These are phyloP conservation scores for Ylistrum balloti DNA, from an alignment of 1,140 invertebrate species.

Conservation along the genomic window DNA sequence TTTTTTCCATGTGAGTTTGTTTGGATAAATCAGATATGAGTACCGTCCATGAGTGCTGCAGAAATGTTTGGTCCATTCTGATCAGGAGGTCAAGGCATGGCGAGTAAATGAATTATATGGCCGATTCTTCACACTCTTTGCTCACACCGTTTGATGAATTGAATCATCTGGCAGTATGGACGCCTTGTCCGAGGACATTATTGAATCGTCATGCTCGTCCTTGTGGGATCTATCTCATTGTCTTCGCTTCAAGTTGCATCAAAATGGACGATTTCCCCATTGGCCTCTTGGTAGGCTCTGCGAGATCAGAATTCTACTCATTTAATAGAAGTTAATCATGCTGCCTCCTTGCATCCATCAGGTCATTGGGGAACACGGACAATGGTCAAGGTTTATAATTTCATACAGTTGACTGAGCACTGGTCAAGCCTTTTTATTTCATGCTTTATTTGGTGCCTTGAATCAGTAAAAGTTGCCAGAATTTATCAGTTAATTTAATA, in stretches of 20 bases:
- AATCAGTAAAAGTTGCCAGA: background rate
- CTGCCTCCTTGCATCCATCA: background rate
- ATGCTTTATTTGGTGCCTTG: background rate
- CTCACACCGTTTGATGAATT: constrained; percentile 23
- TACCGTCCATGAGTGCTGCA: constrained; percentile 9
- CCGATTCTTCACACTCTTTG: constrained; percentile 31
- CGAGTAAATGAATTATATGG: background rate
- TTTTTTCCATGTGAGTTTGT: constrained; percentile 33
- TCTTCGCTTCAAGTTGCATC: constrained; percentile 31
- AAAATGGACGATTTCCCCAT: constrained; percentile 26
- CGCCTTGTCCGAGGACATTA: constrained; percentile 15
- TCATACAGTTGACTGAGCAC: background rate
- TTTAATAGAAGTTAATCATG: constrained; percentile 28
- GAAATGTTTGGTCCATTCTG: background rate
- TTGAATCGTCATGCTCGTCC: background rate
- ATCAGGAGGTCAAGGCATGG: background rate
- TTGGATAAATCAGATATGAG: constrained; percentile 24
- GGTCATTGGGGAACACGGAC: constrained; percentile 10
- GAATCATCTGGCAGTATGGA: background rate
- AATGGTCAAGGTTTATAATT: constrained; percentile 12
- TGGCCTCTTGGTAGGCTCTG: background rate
- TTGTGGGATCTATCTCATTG: constrained; percentile 27
- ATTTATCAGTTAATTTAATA: background rate
- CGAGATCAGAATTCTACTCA: background rate
- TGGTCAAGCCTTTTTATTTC: background rate